Evolutionary conservation across 2,113 vertebrate species (phyloP).

Genomic region (Eurypyga helias): DNA sequence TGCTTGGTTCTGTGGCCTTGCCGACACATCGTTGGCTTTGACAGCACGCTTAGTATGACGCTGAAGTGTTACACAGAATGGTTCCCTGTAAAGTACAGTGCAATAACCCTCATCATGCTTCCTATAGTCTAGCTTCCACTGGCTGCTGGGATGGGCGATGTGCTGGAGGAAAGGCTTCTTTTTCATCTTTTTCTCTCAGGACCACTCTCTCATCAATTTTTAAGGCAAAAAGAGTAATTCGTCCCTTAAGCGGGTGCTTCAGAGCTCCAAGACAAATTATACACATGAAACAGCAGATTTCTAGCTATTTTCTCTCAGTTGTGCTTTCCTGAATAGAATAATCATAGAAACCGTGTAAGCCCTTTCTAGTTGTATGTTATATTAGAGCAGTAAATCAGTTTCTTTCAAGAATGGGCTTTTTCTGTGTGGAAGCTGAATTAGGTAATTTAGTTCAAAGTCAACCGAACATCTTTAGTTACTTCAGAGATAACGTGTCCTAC

Average conservation of each 20-base stretch:
- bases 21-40: neutral
- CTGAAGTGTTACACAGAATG: neutral
- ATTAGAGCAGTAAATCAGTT: conserved; percentile 48
- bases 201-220: neutral
- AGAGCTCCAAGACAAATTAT: neutral
- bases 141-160: neutral
- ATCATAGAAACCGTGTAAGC: neutral
- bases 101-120: neutral
- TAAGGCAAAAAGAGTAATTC: neutral
- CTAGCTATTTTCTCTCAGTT: neutral
- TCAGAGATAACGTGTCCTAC: neutral
- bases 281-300: neutral
- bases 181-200: neutral
- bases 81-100: neutral
- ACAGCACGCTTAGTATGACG: fast-evolving
- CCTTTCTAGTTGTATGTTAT: neutral
- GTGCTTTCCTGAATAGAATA: neutral
- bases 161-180: neutral
- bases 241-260: neutral
- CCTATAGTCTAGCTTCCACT: neutral
- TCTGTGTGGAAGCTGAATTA: neutral
- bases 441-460: conserved; percentile 37
- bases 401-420: neutral
- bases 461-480: neutral
- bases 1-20: neutral